phyloP scores from a whole-genome alignment of 1,140 invertebrate species.

The Dryas iulia region DNA sequence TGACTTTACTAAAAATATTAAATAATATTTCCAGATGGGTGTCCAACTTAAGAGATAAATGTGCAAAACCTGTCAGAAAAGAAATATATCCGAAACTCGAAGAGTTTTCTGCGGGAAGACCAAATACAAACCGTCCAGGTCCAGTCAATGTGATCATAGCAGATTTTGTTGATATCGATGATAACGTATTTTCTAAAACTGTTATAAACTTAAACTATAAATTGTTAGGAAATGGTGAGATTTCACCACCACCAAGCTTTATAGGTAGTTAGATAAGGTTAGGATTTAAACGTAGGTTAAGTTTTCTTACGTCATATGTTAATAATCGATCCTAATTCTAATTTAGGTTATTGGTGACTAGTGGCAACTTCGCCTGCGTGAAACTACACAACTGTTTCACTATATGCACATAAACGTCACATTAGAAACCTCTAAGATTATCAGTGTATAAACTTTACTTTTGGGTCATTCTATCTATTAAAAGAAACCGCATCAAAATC shows the following conservation, averaged over 20 bases:
- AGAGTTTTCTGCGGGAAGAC: slow-evolving; percentile 78
- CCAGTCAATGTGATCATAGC: slow-evolving; percentile 83
- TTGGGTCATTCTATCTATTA: too few relatives aligned
- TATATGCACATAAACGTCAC: too few relatives aligned
- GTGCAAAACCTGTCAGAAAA: slow-evolving; percentile 80
- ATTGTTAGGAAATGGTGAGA: slow-evolving; percentile 56
- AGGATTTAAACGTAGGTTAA: neutral
- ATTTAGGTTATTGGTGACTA: too few relatives aligned
- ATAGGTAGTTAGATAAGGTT: slow-evolving; percentile 46
- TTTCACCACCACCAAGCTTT: too few relatives aligned
- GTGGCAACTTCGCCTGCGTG: too few relatives aligned
- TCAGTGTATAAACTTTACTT: too few relatives aligned
- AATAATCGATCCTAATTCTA: too few relatives aligned
- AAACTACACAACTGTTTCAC: too few relatives aligned
- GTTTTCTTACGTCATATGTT: too few relatives aligned
- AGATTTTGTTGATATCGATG: slow-evolving; percentile 82
- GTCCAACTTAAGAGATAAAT: slow-evolving; percentile 68
- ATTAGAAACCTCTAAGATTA: too few relatives aligned
- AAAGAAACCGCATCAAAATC: too few relatives aligned
- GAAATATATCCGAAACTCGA: slow-evolving; percentile 78
- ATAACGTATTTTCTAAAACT: slow-evolving; percentile 79
- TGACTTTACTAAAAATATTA: neutral
- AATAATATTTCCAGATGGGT: slow-evolving; percentile 58
- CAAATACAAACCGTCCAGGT: slow-evolving; percentile 37
- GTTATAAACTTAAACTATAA: slow-evolving; percentile 82